Evolutionary conservation across 2,888 invertebrate genomes (phyloP).

Genomic region (Lithophane ornitopus): DNA sequence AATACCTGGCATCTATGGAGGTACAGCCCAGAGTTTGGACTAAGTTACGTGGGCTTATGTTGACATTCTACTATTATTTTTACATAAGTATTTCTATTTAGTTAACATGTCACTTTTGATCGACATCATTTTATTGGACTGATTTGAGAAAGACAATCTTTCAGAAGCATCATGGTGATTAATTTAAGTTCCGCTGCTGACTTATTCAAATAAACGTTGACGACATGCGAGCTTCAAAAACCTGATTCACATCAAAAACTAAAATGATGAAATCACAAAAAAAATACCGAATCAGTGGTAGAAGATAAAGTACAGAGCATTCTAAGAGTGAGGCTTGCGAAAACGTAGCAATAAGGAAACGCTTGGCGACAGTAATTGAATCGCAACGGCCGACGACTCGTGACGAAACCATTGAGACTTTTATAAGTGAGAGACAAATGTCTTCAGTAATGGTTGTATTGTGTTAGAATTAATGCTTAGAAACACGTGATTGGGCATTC

Average conservation of each 20-base stretch:
- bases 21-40: background rate
- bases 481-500: background rate
- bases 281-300: constrained; percentile 7
- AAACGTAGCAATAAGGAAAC: constrained; percentile 35
- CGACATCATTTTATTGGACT: background rate
- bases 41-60: no score
- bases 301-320: background rate
- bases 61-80: background rate
- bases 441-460: constrained; percentile 18
- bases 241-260: constrained; percentile 1
- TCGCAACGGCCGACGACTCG: constrained; percentile 20
- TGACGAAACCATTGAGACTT: constrained; percentile 20
- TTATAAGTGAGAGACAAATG: constrained; percentile 25
- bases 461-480: constrained; percentile 9
- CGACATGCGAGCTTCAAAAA: constrained; percentile 9
- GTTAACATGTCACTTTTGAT: background rate
- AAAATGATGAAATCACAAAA: constrained; percentile 14
- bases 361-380: constrained; percentile 42
- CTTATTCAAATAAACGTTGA: constrained; percentile 11
- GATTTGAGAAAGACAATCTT: background rate
- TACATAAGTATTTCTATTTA: background rate
- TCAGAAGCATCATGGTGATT: constrained; percentile 6
- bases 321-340: constrained; percentile 11
- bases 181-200: background rate
- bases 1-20: background rate